Conservation (phyloP, 30 jellyfish, hydroid and myxozoan genomes). For the Hydra vulgaris region DNA sequence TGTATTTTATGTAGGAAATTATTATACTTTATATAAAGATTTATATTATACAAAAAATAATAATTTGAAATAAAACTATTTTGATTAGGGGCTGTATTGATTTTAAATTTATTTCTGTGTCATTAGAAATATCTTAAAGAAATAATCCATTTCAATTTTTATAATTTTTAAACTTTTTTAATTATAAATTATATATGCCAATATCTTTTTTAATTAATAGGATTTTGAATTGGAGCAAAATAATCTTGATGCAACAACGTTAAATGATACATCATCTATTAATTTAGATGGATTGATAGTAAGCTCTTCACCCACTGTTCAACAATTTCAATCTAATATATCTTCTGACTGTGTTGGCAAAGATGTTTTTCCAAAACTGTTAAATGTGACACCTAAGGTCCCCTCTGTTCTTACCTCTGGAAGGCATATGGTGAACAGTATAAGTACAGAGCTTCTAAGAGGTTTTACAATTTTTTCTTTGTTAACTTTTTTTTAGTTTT, state of each 20-base stretch:
- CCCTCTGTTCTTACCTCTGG: constrained; percentile 37
- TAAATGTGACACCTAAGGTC: constrained; percentile 21
- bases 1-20: too few species aligned
- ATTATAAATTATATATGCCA: too few species aligned
- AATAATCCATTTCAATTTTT: too few species aligned
- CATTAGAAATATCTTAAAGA: too few species aligned
- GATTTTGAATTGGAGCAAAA: background rate
- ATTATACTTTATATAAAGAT: too few species aligned
- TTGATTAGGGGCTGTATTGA: too few species aligned
- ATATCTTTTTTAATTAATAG: too few species aligned
- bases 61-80: too few species aligned
- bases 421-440: constrained; percentile 72
- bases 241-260: background rate
- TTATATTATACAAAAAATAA: too few species aligned
- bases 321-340: background rate
- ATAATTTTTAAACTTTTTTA: too few species aligned
- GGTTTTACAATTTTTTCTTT: constrained; percentile 22
- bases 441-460: constrained; percentile 65
- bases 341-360: background rate
- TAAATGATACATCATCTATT: background rate
- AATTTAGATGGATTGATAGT: background rate
- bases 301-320: background rate
- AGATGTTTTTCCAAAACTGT: background rate
- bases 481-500: background rate
- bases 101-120: too few species aligned